Percentiles rank a stretch among this genome's conserved stretches.
phyloP scores from a whole-genome alignment of 2,797 vertebrate genomes.

The Hypotaenidia okinawae region DNA sequence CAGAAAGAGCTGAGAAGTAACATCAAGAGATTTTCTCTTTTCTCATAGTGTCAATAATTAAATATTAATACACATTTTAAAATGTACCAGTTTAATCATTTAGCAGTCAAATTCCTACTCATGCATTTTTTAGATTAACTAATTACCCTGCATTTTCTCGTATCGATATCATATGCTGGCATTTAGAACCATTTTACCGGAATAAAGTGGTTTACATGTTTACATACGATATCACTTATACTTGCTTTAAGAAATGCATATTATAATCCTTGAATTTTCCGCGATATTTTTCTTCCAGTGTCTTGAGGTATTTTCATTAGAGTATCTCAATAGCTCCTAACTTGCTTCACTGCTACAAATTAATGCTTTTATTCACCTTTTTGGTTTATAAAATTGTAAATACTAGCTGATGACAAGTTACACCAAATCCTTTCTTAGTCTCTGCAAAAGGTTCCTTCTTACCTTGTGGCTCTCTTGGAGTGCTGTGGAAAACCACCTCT shows the following conservation, averaged over 20 bases:
- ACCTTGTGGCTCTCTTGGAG: not conserved
- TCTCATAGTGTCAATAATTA: constrained; percentile 65
- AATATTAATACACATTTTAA: constrained; percentile 63
- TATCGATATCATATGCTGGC: constrained; percentile 47
- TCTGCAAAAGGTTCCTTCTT: not conserved
- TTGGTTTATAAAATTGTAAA: not conserved
- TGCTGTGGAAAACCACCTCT: not conserved
- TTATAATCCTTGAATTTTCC: not conserved
- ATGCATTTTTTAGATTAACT: constrained; percentile 73
- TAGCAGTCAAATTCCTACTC: constrained; percentile 72
- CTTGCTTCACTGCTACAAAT: not conserved
- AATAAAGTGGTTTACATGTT: constrained; percentile 38
- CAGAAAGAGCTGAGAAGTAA: constrained; percentile 59
- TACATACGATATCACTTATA: not conserved
- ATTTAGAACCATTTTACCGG: constrained; percentile 18
- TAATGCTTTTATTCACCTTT: not conserved
- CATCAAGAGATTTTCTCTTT: constrained; percentile 59
- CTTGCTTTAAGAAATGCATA: not conserved
- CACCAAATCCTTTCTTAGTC: not conserved
- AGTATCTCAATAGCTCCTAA: not conserved
- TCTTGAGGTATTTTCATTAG: not conserved
- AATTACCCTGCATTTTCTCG: constrained; percentile 59
- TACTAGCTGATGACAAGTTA: not conserved
- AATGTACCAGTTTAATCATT: constrained; percentile 70
- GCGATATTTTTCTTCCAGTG: not conserved